phyloP scores from a whole-genome alignment of 2,888 invertebrate genomes.

The Branchinecta sandiegonensis region DNA sequence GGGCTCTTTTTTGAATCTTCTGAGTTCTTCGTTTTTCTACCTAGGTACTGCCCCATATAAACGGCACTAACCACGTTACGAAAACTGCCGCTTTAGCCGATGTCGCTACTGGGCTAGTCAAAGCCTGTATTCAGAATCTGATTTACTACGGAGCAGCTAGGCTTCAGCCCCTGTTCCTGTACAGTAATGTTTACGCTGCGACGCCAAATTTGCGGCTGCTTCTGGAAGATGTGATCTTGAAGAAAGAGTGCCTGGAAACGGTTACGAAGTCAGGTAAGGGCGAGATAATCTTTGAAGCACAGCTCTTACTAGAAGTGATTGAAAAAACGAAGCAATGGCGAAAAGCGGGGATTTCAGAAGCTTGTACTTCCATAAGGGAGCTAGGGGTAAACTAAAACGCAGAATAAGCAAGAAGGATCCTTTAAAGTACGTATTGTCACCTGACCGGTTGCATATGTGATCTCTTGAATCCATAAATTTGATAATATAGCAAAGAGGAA shows the following conservation, averaged over 20 bases:
- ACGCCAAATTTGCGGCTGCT: conserved; percentile 56
- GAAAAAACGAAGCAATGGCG: too few species aligned
- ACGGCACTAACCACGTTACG: conserved; percentile 81
- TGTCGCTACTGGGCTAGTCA: conserved; percentile 83
- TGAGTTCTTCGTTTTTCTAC: not conserved
- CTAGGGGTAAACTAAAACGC: too few species aligned
- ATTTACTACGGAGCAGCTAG: conserved; percentile 58
- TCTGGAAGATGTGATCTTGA: conserved; percentile 48
- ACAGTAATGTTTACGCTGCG: conserved; percentile 68
- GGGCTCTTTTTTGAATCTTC: too few species aligned
- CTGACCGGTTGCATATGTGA: too few species aligned
- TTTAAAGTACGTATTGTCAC: too few species aligned
- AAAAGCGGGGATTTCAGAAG: too few species aligned
- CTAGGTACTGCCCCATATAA: conserved; percentile 66
- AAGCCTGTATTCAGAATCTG: conserved; percentile 83
- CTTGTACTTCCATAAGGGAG: too few species aligned
- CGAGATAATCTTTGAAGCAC: too few species aligned
- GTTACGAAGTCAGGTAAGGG: conserved; percentile 49
- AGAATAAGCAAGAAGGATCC: too few species aligned
- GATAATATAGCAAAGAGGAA: too few species aligned
- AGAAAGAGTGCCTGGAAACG: conserved; percentile 54
- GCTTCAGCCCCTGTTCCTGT: conserved; percentile 63
- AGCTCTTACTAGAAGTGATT: too few species aligned
- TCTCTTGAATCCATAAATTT: too few species aligned
- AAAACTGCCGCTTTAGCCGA: conserved; percentile 78